Percentiles rank a stretch among this genome's conserved stretches.
phyloP scores from a whole-genome alignment of 2,797 vertebrate species.

The Danionella dracula region DNA sequence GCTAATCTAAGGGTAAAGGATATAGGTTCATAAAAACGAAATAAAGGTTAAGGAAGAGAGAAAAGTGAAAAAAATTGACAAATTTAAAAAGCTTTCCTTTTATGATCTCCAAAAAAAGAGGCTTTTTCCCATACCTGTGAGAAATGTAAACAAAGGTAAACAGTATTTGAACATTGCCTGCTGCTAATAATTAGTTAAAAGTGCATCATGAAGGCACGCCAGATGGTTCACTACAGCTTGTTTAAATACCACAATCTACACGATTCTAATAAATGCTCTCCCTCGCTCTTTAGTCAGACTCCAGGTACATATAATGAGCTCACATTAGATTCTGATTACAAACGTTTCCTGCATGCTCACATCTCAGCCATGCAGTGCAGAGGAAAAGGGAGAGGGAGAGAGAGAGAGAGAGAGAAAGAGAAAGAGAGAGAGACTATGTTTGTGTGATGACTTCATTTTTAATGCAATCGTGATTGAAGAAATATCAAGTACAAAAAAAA shows the following conservation, averaged over 20 bases:
- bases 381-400: background rate
- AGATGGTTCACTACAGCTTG: background rate
- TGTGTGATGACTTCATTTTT: constrained; percentile 49
- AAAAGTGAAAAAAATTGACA: too few relatives aligned
- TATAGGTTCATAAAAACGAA: too few relatives aligned
- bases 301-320: constrained; percentile 46
- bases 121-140: background rate
- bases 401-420: background rate
- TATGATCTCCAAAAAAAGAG: too few relatives aligned
- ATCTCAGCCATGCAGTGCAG: constrained; percentile 30
- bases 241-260: background rate
- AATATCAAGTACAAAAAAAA: constrained; percentile 47
- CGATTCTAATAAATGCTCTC: constrained; percentile 1
- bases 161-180: background rate
- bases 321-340: constrained; percentile 43
- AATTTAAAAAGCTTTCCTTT: too few relatives aligned
- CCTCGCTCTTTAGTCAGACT: background rate
- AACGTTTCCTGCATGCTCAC: constrained; percentile 47
- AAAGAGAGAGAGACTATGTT: background rate
- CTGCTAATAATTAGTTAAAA: background rate
- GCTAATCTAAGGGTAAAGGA: too few relatives aligned
- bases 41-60: too few relatives aligned
- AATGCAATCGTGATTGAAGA: constrained; percentile 54
- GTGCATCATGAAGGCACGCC: background rate
- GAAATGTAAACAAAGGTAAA: background rate